A percentile compares a stretch with the other conserved stretches of the same genome.
These are phyloP conservation scores for Pteronura brasiliensis DNA, from an alignment of 2,113 vertebrate genomes.

Conservation along the genomic window DNA sequence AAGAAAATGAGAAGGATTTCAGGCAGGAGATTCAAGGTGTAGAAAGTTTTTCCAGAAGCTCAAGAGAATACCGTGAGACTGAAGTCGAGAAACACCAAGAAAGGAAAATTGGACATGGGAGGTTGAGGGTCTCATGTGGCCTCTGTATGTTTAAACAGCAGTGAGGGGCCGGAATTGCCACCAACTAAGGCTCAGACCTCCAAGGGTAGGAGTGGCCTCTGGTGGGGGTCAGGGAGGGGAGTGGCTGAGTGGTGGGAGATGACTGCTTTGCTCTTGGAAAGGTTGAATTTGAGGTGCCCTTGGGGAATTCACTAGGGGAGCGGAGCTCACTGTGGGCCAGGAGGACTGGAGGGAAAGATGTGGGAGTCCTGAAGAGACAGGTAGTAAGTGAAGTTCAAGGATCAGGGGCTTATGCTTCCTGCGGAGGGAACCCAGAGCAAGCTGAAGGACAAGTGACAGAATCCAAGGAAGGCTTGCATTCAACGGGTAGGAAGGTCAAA, in stretches of 20 bases:
- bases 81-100: not conserved
- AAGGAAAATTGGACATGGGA: not conserved
- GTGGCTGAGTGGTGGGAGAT: not conserved
- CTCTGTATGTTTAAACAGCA: not conserved
- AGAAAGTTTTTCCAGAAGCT: not conserved
- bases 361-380: not conserved
- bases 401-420: accelerated
- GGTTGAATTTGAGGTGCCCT: not conserved
- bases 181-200: not conserved
- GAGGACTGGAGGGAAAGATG: not conserved
- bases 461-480: not conserved
- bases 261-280: not conserved
- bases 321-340: not conserved
- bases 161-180: not conserved
- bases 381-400: not conserved
- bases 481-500: not conserved
- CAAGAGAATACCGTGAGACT: not conserved
- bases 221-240: not conserved
- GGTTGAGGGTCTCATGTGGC: not conserved
- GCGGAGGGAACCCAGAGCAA: not conserved
- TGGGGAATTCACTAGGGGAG: not conserved
- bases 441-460: not conserved
- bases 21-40: not conserved
- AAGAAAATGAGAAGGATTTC: not conserved
- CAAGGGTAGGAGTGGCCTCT: not conserved